phyloP scores from a whole-genome alignment of 2,888 invertebrate species.

The Lithophane socia region DNA sequence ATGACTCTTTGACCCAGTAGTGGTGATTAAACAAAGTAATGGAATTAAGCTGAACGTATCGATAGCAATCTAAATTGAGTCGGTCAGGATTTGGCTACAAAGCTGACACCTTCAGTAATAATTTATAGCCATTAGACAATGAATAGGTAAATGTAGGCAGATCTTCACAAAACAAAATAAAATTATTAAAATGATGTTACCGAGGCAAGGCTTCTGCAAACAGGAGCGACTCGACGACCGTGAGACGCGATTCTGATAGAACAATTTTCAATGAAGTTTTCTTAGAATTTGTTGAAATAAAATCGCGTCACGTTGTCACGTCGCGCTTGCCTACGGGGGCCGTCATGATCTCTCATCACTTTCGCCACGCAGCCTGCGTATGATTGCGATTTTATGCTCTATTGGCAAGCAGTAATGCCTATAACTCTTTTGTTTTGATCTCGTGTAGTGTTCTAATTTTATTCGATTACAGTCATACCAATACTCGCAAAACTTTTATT shows the following conservation, averaged over 20 bases:
- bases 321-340: too few species aligned
- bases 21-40: neutral
- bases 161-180: neutral
- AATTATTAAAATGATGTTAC: neutral
- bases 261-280: too few species aligned
- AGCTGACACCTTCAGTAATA: neutral
- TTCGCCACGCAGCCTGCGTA: slow-evolving; percentile 6
- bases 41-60: neutral
- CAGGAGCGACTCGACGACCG: too few species aligned
- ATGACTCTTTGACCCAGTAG: neutral
- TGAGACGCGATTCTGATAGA: too few species aligned
- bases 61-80: neutral
- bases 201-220: neutral
- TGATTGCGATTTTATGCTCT: slow-evolving; percentile 30
- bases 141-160: neutral
- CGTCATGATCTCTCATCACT: neutral
- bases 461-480: neutral
- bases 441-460: neutral
- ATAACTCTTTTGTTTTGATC: neutral
- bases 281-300: too few species aligned
- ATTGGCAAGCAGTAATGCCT: slow-evolving; percentile 5
- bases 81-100: neutral
- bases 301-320: too few species aligned
- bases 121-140: neutral
- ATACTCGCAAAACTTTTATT: neutral